Conservation (phyloP, 2,113 vertebrate genomes). For the Apus apus region DNA sequence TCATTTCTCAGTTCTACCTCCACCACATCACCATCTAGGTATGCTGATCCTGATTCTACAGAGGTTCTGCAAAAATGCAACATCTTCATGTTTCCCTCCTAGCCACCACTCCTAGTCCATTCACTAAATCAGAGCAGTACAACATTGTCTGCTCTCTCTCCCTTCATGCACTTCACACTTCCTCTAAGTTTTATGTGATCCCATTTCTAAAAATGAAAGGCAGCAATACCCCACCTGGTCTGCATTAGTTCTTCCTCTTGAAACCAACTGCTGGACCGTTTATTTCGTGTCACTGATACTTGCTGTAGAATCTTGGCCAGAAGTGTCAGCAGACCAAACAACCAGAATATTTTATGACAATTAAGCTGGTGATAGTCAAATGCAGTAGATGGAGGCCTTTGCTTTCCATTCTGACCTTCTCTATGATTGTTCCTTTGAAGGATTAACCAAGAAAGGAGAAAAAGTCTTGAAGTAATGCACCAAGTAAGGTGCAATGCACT, state of each 20-base stretch:
- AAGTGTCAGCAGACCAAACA: neutral
- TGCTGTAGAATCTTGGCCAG: slow-evolving; percentile 5
- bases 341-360: neutral
- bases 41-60: neutral
- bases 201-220: neutral
- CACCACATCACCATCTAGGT: neutral
- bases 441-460: neutral
- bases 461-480: neutral
- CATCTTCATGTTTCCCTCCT: neutral
- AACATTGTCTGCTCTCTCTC: neutral
- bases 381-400: neutral
- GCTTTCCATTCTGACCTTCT: neutral
- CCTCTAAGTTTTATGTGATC: neutral
- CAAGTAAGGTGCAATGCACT: neutral
- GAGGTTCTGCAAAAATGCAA: neutral
- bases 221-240: neutral
- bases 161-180: neutral
- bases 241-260: neutral
- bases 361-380: neutral
- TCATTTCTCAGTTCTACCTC: neutral
- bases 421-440: neutral
- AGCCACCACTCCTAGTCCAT: neutral
- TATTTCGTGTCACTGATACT: neutral
- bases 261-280: neutral
- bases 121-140: neutral